These are phyloP conservation scores for Leucophenga montana DNA, from an alignment of 2,888 invertebrate genomes.

Conservation along the genomic window DNA sequence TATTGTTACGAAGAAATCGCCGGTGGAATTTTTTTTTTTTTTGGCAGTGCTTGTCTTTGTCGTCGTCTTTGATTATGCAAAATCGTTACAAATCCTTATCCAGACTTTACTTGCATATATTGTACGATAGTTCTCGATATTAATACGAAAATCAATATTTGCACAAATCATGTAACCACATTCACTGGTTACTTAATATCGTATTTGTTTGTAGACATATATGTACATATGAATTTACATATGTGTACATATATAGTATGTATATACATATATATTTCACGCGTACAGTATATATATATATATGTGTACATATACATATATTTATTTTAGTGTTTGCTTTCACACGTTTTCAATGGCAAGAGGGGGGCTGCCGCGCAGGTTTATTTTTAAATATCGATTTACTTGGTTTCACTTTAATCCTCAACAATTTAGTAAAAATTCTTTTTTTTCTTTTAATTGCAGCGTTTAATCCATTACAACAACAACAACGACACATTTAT, in stretches of 20 bases:
- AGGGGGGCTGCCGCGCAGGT: not conserved
- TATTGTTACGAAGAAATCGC: too few relatives aligned
- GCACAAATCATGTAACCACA: not conserved
- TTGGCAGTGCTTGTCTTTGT: conserved; percentile 2
- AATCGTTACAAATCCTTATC: too few relatives aligned
- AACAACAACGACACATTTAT: not conserved
- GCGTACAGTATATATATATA: too few relatives aligned
- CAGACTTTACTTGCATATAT: not conserved
- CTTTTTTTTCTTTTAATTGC: not conserved
- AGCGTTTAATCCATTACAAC: not conserved
- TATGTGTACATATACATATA: too few relatives aligned
- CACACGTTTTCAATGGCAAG: not conserved
- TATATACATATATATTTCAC: too few relatives aligned
- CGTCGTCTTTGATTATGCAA: too few relatives aligned
- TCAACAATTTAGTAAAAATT: not conserved
- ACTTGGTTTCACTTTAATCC: conserved; percentile 11
- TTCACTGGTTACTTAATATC: conserved; percentile 13
- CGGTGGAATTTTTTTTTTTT: not conserved
- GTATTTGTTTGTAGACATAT: not conserved
- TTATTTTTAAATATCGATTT: conserved; percentile 28
- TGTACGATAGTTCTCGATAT: not conserved
- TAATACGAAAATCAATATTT: conserved; percentile 6
- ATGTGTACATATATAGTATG: too few relatives aligned
- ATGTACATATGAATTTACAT: too few relatives aligned
- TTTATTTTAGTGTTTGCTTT: not conserved